A percentile compares a stretch with the other conserved stretches of the same genome.
Evolutionary conservation across 2,888 invertebrate species (phyloP).

Genomic region (Drosophila lacicola): DNA sequence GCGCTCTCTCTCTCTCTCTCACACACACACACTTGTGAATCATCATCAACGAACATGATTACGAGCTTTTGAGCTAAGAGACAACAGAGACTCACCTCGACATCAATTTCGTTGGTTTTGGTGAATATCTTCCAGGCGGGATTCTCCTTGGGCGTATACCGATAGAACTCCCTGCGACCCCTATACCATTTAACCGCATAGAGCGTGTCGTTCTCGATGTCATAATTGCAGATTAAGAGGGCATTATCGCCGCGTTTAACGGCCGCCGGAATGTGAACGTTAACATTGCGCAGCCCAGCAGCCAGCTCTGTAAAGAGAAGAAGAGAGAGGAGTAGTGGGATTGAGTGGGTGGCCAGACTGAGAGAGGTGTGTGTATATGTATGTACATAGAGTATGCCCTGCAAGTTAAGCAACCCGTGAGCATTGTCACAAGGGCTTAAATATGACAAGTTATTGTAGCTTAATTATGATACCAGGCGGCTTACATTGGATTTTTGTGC

Average conservation of each 20-base stretch:
- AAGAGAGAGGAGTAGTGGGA: slow-evolving; percentile 7
- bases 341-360: slow-evolving; percentile 3
- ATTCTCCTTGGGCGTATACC: slow-evolving; percentile 91
- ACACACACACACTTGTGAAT: slow-evolving; percentile 12
- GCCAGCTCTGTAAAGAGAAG: slow-evolving; percentile 73
- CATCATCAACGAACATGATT: slow-evolving; percentile 28
- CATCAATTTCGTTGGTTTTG: slow-evolving; percentile 88
- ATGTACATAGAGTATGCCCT: not conserved
- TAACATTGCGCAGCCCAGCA: slow-evolving; percentile 87
- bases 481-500: slow-evolving; percentile 65
- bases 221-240: slow-evolving; percentile 90
- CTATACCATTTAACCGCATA: slow-evolving; percentile 97
- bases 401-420: slow-evolving; percentile 39
- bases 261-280: slow-evolving; percentile 89
- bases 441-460: slow-evolving; percentile 79
- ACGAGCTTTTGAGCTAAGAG: slow-evolving; percentile 21
- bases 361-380: slow-evolving; percentile 1
- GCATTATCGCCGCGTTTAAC: slow-evolving; percentile 89
- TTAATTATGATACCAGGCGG: slow-evolving; percentile 72
- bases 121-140: slow-evolving; percentile 91
- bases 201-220: slow-evolving; percentile 91
- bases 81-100: slow-evolving; percentile 88
- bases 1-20: not conserved
- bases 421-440: slow-evolving; percentile 63
- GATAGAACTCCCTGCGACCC: slow-evolving; percentile 93